Base-by-base conservation (phyloP, 2,888 invertebrate species). In the Blastobasis adustella region DNA sequence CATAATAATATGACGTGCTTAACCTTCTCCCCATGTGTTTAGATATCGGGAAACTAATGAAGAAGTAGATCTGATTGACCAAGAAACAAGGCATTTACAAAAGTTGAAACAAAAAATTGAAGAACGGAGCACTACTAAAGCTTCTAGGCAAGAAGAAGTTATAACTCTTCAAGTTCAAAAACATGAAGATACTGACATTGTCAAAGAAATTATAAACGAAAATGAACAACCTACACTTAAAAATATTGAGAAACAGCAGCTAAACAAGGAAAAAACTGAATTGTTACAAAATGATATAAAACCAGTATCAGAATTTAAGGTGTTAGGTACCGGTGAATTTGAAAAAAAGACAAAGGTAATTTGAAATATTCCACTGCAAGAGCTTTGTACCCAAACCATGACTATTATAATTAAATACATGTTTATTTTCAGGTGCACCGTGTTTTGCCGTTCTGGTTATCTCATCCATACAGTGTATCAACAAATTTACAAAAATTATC, bases 401-500 rank as follows among this genome's bases (percentile, higher is more conserved):
- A 42, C 10, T 5, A 5, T 42, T 42, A 42, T 5, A 42, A 8
- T 42, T 42, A 40, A n/a, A 42, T 47, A 47, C 5, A 50, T 48
- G 53, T 54, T 49, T 4, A 57, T 58, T 89, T 80, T 67, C 62
- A 92, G 92, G 93, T 95, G 0, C 91, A 93, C 67, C 88, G 96
- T 75, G 92, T 96, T 5, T 81, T 98, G 46, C 98, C 98, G 1
- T 89, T 93, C 58, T 98, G 98, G 98, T 77, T 98, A 41, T 91
- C 94, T 1, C 90, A 95, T 71, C 96, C 98, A 4, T 91, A 91
- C 45, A 79, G 94, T 48, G 91, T 98, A 52, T 92, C 94, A n/a
- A 92, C 92, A 10, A 92, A 93, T 71, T 84, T 96, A 48, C 89
- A 91, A 66, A 83, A 90, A 53, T 75, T 90, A 43, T 78, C 86